Evolutionary conservation across 2,797 vertebrate species (phyloP).

Genomic region (Setipinna tenuifilis): DNA sequence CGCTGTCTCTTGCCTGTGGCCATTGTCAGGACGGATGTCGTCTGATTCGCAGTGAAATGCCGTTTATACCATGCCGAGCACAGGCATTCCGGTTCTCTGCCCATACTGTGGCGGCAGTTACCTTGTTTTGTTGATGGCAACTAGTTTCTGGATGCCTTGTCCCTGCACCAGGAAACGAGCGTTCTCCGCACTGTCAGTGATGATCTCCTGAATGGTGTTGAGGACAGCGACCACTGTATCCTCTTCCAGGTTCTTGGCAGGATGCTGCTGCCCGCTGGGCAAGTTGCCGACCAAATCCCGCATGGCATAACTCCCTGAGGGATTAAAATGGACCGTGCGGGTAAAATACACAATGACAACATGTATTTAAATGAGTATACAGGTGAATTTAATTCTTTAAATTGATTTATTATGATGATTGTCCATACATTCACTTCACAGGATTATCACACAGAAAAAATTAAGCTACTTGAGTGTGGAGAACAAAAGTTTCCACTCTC

Average conservation of each 20-base stretch:
- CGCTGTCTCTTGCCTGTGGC: background rate
- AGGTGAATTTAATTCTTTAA: background rate
- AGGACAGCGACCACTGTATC: constrained; percentile 95
- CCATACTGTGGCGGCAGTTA: constrained; percentile 53
- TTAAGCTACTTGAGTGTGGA: background rate
- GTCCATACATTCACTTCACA: background rate
- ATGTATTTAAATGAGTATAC: background rate
- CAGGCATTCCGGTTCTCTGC: background rate
- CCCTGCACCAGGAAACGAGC: constrained; percentile 91
- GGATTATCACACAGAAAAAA: background rate
- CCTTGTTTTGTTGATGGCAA: constrained; percentile 92
- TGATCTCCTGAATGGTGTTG: constrained; percentile 96
- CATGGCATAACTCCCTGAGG: constrained; percentile 91
- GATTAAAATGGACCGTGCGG: too few relatives aligned
- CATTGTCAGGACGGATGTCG: constrained; percentile 6
- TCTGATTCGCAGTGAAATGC: background rate
- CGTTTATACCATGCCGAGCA: background rate
- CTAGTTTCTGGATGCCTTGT: constrained; percentile 92
- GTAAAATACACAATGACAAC: too few relatives aligned
- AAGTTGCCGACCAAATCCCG: constrained; percentile 92
- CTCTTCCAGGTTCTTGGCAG: constrained; percentile 90
- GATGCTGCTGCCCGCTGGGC: constrained; percentile 88
- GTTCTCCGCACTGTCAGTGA: constrained; percentile 94
- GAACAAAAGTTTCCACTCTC: background rate
- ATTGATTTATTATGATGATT: background rate